Percentiles rank a stretch among this genome's conserved stretches.
Conservation (phyloP, 2,888 invertebrate species). For the Kuschelorhynchus macadamiae region DNA sequence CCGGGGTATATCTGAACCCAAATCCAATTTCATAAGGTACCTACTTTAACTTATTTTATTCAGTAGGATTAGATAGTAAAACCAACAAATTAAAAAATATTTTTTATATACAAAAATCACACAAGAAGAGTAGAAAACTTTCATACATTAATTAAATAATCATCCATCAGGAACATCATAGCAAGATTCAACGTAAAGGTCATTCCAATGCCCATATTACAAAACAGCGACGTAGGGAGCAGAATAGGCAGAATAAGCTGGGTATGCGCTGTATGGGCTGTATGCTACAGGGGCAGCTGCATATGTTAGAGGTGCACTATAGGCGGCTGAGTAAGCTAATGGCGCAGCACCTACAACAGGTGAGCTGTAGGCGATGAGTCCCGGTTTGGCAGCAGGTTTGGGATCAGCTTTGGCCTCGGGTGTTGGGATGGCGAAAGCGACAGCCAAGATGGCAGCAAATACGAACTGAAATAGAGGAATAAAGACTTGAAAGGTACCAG, state of each 20-base stretch:
- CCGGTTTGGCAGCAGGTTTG: constrained; percentile 39
- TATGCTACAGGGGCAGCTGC: constrained; percentile 28
- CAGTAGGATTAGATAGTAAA: no score
- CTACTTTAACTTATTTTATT: no score
- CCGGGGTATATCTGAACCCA: no score
- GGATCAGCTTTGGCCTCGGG: constrained; percentile 44
- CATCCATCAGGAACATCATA: no score
- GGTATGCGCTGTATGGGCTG: constrained; percentile 25
- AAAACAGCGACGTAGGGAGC: constrained; percentile 22
- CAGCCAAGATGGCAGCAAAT: constrained; percentile 50
- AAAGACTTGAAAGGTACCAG: no score
- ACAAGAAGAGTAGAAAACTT: no score
- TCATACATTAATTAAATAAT: no score
- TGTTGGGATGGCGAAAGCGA: constrained; percentile 46
- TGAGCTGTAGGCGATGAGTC: constrained; percentile 30
- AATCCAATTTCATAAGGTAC: no score
- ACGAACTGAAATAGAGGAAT: constrained; percentile 50
- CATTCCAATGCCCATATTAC: not conserved
- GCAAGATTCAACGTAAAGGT: no score
- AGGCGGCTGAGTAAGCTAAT: constrained; percentile 42
- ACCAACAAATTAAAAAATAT: no score
- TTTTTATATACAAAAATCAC: no score
- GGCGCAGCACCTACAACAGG: constrained; percentile 34
- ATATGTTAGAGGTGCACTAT: constrained; percentile 32
- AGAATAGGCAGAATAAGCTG: constrained; percentile 26